Evolutionary conservation across 2,888 invertebrate genomes (phyloP), one percentile per base, ranked within the genome.

Genomic region (Polydrusus tereticollis): DNA sequence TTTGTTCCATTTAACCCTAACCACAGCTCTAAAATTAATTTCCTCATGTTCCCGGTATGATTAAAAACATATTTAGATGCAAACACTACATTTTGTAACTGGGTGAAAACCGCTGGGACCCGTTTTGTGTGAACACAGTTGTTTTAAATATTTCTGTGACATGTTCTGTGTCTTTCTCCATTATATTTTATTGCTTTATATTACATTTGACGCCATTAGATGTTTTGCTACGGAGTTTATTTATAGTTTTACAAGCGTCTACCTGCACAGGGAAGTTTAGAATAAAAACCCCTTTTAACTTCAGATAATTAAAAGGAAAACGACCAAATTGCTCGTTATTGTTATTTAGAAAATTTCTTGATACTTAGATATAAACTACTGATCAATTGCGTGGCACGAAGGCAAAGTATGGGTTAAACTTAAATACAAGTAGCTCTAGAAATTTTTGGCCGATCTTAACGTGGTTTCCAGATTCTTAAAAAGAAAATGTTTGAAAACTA

Each of bases 11-110:
- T 41, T 16, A 7, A 29, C 26, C n/a, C 26, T 2, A 26, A 26
- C 52, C 16, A 29, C 16, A 55, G 21, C 52, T 33, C 18, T 55
- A 16, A 55, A 55, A 55, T 55, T 55, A 55, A 55, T 55, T 52
- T 52, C 6, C 52, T 2, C 29, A 14, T 26, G 16, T 6, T 50
- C 7, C 26, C 16, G 8, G 29, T 18, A 29, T 16, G 29, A 29
- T 29, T 50, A 21, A 52, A 52, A 52, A 14, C 52, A 29, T 29
- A 18, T 29, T n/a, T 29, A 16, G n/a, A 50, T 26, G 8, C 16
- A n/a, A 36, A 36, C 18, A 1, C 1, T 1, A 20, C 21, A 20
- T 29, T 55, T 55, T 8, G 23, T n/a, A 29, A 55, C 29, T 29
- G 16, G 18, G 14, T 0, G 1, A 16, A 55, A 55, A 55, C 52